Conservation (phyloP, 2,888 invertebrate genomes). For the Lasioglossum figueresi region DNA sequence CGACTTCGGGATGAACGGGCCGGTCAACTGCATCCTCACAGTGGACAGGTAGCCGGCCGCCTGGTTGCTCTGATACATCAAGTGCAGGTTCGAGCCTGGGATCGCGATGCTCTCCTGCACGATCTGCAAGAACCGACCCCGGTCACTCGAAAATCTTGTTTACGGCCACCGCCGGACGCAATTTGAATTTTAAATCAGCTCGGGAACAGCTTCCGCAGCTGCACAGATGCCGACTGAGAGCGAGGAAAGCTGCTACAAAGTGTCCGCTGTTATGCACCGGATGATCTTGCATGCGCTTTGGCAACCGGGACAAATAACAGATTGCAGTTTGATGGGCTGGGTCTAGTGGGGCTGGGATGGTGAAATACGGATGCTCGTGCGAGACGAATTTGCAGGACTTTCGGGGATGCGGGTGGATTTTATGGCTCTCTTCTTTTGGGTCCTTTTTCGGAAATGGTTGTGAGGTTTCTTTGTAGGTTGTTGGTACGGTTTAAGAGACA, state of each 20-base stretch:
- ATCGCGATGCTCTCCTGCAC: slow-evolving; percentile 98
- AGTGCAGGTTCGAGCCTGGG: slow-evolving; percentile 95
- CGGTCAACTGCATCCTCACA: slow-evolving; percentile 95
- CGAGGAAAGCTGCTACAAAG: slow-evolving; percentile 8
- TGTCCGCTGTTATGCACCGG: neutral
- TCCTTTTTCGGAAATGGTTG: neutral
- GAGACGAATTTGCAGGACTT: neutral
- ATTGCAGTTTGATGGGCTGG: slow-evolving; percentile 4
- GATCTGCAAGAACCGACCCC: slow-evolving; percentile 86
- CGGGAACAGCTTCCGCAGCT: neutral
- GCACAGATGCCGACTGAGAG: neutral
- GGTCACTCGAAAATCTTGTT: slow-evolving; percentile 21
- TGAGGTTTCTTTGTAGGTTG: neutral
- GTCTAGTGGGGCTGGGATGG: neutral
- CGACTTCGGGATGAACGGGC: slow-evolving; percentile 90
- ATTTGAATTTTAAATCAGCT: slow-evolving; percentile 48
- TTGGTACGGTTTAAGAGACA: neutral
- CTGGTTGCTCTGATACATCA: slow-evolving; percentile 98
- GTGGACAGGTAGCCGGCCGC: slow-evolving; percentile 97
- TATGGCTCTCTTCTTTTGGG: neutral
- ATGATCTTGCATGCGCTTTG: slow-evolving; percentile 5
- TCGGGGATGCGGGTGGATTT: neutral
- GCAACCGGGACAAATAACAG: neutral
- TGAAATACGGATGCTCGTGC: neutral
- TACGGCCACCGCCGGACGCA: neutral